phyloP scores from a whole-genome alignment of 1,140 invertebrate species.

The Lysiphlebus fabarum region DNA sequence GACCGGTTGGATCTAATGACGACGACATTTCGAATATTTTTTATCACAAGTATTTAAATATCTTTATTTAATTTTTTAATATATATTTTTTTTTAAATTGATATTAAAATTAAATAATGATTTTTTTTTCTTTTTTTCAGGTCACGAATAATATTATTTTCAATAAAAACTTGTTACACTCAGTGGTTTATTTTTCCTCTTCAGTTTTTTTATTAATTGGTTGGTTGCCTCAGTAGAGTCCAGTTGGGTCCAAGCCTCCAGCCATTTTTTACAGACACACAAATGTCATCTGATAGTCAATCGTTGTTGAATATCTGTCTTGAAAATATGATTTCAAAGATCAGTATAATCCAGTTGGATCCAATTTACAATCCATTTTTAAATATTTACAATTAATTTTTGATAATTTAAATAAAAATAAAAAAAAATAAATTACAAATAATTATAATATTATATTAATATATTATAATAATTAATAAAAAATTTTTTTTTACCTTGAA shows the following conservation, averaged over 20 bases:
- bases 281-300: no score
- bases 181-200: not conserved
- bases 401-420: not conserved
- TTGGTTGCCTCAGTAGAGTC: constrained; percentile 43
- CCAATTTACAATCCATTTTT: constrained; percentile 28
- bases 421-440: not conserved
- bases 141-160: no score
- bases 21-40: constrained; percentile 27
- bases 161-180: no score
- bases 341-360: constrained; percentile 53
- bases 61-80: not conserved
- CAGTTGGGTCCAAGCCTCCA: constrained; percentile 48
- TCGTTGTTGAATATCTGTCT: not conserved
- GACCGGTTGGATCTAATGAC: constrained; percentile 43
- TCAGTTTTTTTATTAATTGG: not conserved
- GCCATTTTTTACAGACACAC: constrained; percentile 34
- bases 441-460: not conserved
- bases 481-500: constrained; percentile 10
- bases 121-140: no score
- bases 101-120: not conserved
- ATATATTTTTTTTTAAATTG: not conserved
- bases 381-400: not conserved
- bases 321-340: constrained; percentile 5
- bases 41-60: not conserved
- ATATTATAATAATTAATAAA: not conserved